Evolutionary conservation across 2,113 vertebrate species (phyloP).

Genomic region (Paradisaea rubra): DNA sequence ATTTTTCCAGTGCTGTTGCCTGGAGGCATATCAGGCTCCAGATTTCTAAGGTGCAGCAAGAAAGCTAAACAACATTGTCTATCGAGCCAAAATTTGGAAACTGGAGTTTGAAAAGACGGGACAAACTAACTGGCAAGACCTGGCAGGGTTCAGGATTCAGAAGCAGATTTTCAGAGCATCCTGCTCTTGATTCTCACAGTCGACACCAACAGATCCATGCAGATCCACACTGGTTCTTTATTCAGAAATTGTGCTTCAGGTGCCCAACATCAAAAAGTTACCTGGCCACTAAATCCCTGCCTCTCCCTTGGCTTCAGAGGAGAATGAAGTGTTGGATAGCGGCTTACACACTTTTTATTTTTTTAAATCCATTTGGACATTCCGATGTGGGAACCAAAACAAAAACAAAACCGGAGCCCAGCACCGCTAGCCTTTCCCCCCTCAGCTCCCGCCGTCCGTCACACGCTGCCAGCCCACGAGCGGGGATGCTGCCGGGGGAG

Average conservation of each 20-base stretch:
- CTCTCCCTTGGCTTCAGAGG: neutral
- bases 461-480: neutral
- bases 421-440: neutral
- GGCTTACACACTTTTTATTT: neutral
- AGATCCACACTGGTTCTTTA: neutral
- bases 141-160: neutral
- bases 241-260: neutral
- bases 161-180: neutral
- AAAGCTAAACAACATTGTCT: neutral
- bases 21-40: neutral
- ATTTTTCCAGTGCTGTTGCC: neutral
- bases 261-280: neutral
- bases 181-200: neutral
- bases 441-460: neutral
- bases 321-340: rapidly evolving
- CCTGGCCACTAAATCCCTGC: neutral
- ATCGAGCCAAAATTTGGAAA: neutral
- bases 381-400: too few species aligned
- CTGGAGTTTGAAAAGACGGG: neutral
- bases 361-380: neutral
- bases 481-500: neutral
- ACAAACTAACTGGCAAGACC: neutral
- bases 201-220: neutral
- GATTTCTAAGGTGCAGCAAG: neutral
- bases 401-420: neutral